Base-by-base conservation (phyloP, 2,797 vertebrate species). In the Poecilia wingei region DNA sequence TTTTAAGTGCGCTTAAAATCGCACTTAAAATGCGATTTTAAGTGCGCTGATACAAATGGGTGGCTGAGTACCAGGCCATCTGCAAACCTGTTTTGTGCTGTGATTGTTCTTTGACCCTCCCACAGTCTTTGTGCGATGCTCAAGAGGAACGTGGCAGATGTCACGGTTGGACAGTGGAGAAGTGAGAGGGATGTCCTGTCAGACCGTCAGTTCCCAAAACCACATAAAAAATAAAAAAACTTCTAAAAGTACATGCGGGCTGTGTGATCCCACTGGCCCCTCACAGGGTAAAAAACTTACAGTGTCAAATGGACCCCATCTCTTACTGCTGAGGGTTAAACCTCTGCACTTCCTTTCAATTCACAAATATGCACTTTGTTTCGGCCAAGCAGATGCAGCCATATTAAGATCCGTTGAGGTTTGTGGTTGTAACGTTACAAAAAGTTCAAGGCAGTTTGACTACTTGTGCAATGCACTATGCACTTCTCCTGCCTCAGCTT, bases 401-500 rank as follows among this genome's bases (percentile, higher is more conserved):
- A 51, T 51, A 8, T 8, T 22, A 51, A 51, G 49, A 51, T 22
- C 20, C 1, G 6, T 53, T 25, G 49, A 53, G 20, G 49, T 53
- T 53, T 53, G 7, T 25, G 49, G 49, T 53, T 25, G 49, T 64
- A 64, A 20, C 6, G 31, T 64, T 64, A 31, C 5, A 64, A 64
- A 33, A 33, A 8, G 3, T 16, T 64, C 28, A 18, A 64, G 33
- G 61, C 0, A 36, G 14, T 16, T 36, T 31, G 14, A 20, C 28
- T 36, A 64, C 31, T 64, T 64, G 33, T 64, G 61, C 61, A 64
- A 64, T 31, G 16, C 6, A 36, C 61, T 64, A 64, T 9, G 59
- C 45, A 69, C 70, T 70, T 43, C 78, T 78, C 85, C 73, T 75
- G 83, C 86, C 86, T 39, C 13, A 80, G 78, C 33, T 82, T 75